phyloP scores from a whole-genome alignment of 2,888 invertebrate species.

The Euplagia quadripunctaria region DNA sequence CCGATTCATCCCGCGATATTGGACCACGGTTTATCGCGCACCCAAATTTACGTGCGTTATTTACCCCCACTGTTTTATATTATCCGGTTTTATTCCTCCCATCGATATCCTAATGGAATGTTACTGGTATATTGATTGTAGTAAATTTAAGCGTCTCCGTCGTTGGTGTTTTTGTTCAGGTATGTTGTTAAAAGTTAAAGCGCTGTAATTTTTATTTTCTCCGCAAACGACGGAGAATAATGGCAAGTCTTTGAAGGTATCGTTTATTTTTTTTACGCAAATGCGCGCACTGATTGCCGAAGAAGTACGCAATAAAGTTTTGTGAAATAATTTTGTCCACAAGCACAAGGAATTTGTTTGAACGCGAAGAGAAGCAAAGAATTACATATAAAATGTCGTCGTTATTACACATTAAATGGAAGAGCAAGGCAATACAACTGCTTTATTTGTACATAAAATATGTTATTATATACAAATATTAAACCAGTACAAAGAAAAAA shows the following conservation, averaged over 20 bases:
- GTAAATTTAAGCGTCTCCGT: constrained; percentile 29
- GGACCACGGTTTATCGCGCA: constrained; percentile 56
- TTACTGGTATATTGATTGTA: constrained; percentile 46
- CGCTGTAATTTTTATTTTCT: constrained; percentile 22
- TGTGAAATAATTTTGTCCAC: constrained; percentile 37
- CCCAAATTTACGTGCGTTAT: constrained; percentile 58
- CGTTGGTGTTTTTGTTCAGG: constrained; percentile 24
- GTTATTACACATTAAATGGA: constrained; percentile 17
- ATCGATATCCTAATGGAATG: constrained; percentile 51
- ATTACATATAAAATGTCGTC: constrained; percentile 21
- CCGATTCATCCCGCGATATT: constrained; percentile 64
- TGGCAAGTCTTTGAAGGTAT: background rate
- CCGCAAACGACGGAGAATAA: constrained; percentile 13
- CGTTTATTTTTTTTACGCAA: constrained; percentile 30
- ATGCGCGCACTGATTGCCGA: constrained; percentile 33
- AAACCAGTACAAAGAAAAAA: constrained; percentile 26
- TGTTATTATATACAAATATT: constrained; percentile 31
- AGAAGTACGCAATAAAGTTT: constrained; percentile 33
- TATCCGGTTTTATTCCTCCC: constrained; percentile 43
- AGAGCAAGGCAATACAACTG: constrained; percentile 5
- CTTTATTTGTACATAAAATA: constrained; percentile 36
- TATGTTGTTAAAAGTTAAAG: constrained; percentile 32
- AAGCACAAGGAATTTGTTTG: constrained; percentile 38
- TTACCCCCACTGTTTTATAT: constrained; percentile 47
- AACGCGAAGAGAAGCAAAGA: constrained; percentile 22